phyloP scores from a whole-genome alignment of 2,797 vertebrate genomes.

The Sebastes oblongus region DNA sequence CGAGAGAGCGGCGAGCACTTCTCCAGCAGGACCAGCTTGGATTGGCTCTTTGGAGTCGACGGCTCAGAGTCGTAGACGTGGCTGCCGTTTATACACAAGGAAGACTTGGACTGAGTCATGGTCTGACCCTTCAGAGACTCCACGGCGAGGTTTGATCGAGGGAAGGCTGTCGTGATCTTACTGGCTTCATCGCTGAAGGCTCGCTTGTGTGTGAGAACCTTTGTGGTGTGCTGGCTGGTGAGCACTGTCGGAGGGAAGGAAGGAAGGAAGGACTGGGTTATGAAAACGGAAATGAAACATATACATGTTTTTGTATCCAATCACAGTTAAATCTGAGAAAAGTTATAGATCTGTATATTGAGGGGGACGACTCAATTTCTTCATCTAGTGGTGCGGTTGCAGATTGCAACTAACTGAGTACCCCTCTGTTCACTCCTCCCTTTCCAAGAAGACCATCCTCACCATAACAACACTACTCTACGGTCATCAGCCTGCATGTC shows the following conservation, averaged over 20 bases:
- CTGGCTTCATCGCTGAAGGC: slow-evolving; percentile 91
- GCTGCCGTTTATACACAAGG: slow-evolving; percentile 95
- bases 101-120: slow-evolving; percentile 86
- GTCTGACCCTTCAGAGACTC: slow-evolving; percentile 84
- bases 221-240: slow-evolving; percentile 83
- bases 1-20: slow-evolving; percentile 81
- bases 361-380: not conserved
- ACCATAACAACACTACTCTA: too few species aligned
- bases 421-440: too few species aligned
- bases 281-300: not conserved
- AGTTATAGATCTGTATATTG: not conserved
- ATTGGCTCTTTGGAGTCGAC: slow-evolving; percentile 68
- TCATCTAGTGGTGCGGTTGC: too few species aligned
- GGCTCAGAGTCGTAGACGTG: slow-evolving; percentile 89
- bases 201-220: slow-evolving; percentile 89
- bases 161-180: slow-evolving; percentile 72
- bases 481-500: not conserved
- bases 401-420: too few species aligned
- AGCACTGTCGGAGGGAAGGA: slow-evolving; percentile 73
- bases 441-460: fast-evolving
- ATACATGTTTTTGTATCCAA: not conserved
- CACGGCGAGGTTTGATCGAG: slow-evolving; percentile 65
- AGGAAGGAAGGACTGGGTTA: not conserved
- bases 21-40: slow-evolving; percentile 81
- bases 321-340: not conserved